Percentiles rank a stretch among this genome's conserved stretches.
These are phyloP conservation scores for Poicephalus gulielmi DNA, from an alignment of 2,113 vertebrate species.

Conservation along the genomic window DNA sequence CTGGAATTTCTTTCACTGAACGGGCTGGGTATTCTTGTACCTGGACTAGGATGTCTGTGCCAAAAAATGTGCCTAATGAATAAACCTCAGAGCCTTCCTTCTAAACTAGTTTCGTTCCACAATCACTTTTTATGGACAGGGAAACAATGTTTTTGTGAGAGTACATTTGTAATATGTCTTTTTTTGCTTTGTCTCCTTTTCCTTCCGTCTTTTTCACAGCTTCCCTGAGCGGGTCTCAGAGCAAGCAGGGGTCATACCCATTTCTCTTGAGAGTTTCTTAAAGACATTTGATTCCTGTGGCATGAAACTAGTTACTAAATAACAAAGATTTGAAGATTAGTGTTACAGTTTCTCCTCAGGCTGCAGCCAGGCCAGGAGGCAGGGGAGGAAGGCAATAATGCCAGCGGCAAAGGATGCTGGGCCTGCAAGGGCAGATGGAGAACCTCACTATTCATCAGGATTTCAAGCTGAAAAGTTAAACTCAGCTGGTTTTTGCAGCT, in stretches of 20 bases:
- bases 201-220: not conserved
- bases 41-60: not conserved
- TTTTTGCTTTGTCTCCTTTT: not conserved
- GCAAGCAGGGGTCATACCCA: not conserved
- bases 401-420: not conserved
- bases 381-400: not conserved
- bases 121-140: not conserved
- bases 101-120: not conserved
- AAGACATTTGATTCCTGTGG: conserved; percentile 2
- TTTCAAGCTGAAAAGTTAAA: not conserved
- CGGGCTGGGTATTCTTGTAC: not conserved
- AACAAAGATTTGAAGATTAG: conserved; percentile 46
- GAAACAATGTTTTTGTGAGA: not conserved
- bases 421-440: not conserved
- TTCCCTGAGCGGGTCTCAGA: not conserved
- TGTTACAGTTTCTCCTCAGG: not conserved
- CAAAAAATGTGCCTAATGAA: not conserved
- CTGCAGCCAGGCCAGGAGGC: not conserved
- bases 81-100: not conserved
- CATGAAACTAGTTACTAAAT: conserved; percentile 56
- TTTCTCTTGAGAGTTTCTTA: conserved; percentile 1
- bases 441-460: not conserved
- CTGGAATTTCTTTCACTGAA: accelerated
- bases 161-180: not conserved
- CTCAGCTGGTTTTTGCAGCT: not conserved